Conservation (phyloP, 2,113 vertebrate species). For the Climacteris rufus region DNA sequence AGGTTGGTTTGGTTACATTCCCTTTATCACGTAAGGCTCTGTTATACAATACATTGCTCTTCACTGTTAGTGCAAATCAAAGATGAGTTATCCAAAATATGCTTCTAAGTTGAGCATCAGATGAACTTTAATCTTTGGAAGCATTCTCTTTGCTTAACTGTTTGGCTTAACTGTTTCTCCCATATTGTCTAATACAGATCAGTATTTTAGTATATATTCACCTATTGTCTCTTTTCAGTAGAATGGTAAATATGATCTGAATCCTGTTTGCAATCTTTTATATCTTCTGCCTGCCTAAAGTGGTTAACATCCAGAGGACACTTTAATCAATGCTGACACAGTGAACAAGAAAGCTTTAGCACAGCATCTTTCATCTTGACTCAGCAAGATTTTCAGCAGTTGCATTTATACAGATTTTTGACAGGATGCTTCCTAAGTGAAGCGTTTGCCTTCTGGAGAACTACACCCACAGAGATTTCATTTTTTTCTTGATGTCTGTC, state of each 20-base stretch:
- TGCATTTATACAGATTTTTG: background rate
- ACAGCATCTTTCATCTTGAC: background rate
- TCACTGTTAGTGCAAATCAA: background rate
- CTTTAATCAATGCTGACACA: background rate
- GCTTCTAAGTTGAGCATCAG: background rate
- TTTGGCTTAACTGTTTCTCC: background rate
- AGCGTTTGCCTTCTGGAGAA: background rate
- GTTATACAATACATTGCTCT: background rate
- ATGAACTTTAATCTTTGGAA: background rate
- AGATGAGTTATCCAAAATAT: background rate
- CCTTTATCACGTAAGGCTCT: background rate
- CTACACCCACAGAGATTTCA: constrained; percentile 34
- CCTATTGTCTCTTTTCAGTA: background rate
- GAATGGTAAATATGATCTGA: background rate
- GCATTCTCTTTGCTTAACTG: background rate
- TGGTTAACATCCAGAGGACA: background rate
- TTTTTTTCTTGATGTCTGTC: constrained; percentile 45
- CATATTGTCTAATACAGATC: background rate
- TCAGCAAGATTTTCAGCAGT: constrained; percentile 27
- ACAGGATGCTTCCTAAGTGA: background rate
- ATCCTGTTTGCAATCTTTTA: background rate
- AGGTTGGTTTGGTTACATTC: background rate
- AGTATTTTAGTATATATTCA: background rate
- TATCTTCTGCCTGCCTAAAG: background rate
- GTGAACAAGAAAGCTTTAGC: background rate